Conservation (phyloP, 2,888 invertebrate species). For the Clanis bilineata region DNA sequence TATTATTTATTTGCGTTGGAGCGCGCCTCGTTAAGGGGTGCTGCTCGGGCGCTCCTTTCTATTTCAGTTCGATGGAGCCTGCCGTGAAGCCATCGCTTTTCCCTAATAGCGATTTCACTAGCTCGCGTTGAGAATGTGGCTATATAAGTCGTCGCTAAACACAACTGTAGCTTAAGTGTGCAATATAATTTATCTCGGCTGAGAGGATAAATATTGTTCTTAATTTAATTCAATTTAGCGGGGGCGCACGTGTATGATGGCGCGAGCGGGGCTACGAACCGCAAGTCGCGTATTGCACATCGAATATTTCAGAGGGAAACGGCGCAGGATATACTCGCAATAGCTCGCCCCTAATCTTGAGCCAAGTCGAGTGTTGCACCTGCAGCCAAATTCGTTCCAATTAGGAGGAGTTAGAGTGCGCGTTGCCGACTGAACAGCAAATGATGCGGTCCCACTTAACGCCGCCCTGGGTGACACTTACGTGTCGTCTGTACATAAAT, state of each 20-base stretch:
- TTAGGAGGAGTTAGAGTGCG: conserved; percentile 80
- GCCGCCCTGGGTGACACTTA: conserved; percentile 68
- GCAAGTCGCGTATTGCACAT: conserved; percentile 72
- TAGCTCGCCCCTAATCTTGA: conserved; percentile 79
- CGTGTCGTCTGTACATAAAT: conserved; percentile 73
- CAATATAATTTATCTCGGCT: conserved; percentile 76
- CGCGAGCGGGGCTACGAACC: conserved; percentile 52
- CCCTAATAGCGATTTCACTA: conserved; percentile 43
- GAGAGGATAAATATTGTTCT: conserved; percentile 79
- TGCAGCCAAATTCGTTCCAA: conserved; percentile 82
- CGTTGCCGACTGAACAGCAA: conserved; percentile 78
- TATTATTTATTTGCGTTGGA: conserved; percentile 48
- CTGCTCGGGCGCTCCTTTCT: conserved; percentile 8
- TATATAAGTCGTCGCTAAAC: conserved; percentile 71
- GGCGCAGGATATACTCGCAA: conserved; percentile 71
- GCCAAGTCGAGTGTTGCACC: conserved; percentile 80
- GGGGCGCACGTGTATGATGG: conserved; percentile 62
- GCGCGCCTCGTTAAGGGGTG: conserved; percentile 45
- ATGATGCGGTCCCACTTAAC: conserved; percentile 80
- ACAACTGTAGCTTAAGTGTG: conserved; percentile 67
- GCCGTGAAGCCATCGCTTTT: conserved; percentile 34
- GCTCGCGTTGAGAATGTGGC: conserved; percentile 69
- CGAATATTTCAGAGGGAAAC: conserved; percentile 76
- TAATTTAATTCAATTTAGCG: conserved; percentile 78
- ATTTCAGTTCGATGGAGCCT: conserved; percentile 29